Percentiles rank a stretch among this genome's conserved stretches.
Conservation (phyloP, 2,888 invertebrate species). For the Calameuta pallipes region DNA sequence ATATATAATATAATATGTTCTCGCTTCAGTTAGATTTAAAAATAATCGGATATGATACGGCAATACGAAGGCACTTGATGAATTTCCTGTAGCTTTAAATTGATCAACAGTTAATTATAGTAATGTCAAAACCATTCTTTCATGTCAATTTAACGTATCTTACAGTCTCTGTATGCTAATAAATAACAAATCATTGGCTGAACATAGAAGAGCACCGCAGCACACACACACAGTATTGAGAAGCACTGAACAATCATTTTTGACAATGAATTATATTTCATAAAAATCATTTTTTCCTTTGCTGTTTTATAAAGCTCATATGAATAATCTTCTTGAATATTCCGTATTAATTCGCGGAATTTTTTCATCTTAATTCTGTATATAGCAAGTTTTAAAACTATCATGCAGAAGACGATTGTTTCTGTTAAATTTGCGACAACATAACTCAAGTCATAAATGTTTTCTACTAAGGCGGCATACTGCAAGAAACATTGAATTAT, state of each 20-base stretch:
- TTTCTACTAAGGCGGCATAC: neutral
- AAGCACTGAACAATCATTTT: neutral
- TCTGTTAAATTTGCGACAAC: slow-evolving; percentile 3
- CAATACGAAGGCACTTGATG: neutral
- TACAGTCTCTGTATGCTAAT: neutral
- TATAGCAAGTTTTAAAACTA: neutral
- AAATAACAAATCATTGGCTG: neutral
- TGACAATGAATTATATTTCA: neutral
- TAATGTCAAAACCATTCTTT: neutral
- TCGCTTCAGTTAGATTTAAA: neutral
- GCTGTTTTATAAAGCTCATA: neutral
- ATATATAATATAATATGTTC: slow-evolving; percentile 1
- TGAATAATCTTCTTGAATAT: neutral
- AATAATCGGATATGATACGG: slow-evolving; percentile 3
- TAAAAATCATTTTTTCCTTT: neutral
- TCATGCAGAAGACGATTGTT: neutral
- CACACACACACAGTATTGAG: neutral
- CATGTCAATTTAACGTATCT: neutral
- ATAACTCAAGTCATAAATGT: neutral
- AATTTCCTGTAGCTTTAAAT: neutral
- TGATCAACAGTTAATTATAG: neutral
- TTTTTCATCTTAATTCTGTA: neutral
- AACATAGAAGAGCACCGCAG: neutral
- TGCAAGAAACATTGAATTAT: neutral
- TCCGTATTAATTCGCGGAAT: neutral